phyloP scores from a whole-genome alignment of 2,888 invertebrate species.

The Charanyca ferruginea region DNA sequence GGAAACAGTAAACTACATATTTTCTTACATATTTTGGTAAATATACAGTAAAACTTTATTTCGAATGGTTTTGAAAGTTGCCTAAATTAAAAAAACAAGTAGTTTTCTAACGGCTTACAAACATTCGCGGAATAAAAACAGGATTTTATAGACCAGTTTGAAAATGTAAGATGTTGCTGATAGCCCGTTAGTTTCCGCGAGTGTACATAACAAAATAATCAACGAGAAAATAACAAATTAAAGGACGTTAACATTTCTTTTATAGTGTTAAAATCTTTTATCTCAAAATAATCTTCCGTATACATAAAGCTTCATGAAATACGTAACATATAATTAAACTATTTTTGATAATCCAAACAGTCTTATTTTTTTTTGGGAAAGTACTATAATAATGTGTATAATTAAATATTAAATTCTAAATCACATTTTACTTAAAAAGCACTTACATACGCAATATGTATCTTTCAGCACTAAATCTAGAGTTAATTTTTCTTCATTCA shows the following conservation, averaged over 20 bases:
- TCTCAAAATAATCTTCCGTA: slow-evolving; percentile 37
- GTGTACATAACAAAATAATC: neutral
- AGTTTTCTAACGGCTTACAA: neutral
- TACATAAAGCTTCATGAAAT: slow-evolving; percentile 17
- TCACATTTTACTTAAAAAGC: slow-evolving; percentile 4
- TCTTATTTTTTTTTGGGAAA: slow-evolving; percentile 16
- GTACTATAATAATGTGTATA: neutral
- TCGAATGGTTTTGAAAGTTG: neutral
- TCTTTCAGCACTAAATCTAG: neutral
- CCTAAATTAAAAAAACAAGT: neutral
- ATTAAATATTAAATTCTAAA: slow-evolving; percentile 13
- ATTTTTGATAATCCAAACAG: slow-evolving; percentile 49
- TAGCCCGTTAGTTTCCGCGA: neutral
- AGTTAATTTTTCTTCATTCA: neutral
- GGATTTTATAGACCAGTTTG: neutral
- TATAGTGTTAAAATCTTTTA: slow-evolving; percentile 27
- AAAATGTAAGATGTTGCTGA: neutral
- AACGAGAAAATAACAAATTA: slow-evolving; percentile 3
- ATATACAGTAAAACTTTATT: slow-evolving; percentile 1
- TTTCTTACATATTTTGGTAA: slow-evolving; percentile 25
- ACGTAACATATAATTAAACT: no score
- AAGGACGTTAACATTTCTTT: slow-evolving; percentile 1
- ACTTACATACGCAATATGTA: slow-evolving; percentile 6
- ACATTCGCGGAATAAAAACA: neutral
- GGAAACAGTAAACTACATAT: neutral